Conservation (phyloP, 2,113 vertebrate genomes). For the Leptosomus discolor region DNA sequence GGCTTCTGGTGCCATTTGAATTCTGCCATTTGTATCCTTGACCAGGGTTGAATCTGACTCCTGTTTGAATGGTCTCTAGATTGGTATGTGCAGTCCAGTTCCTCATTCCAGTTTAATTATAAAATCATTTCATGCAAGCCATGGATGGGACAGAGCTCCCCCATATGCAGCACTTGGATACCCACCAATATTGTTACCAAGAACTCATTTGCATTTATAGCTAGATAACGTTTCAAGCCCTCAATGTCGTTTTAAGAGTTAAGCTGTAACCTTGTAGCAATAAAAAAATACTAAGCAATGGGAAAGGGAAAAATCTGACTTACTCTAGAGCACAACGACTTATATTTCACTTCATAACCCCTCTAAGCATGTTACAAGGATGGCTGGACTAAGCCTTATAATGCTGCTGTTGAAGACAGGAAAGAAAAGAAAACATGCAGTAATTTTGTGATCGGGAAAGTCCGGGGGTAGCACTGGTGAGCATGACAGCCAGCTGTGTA, state of each 20-base stretch:
- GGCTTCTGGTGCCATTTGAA: neutral
- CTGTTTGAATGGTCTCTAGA: neutral
- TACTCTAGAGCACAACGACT: neutral
- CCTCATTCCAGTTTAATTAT: neutral
- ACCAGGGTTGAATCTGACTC: neutral
- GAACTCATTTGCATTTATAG: neutral
- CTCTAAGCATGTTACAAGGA: neutral
- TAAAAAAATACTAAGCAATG: neutral
- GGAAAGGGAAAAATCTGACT: neutral
- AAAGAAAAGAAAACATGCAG: neutral
- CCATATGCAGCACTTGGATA: neutral
- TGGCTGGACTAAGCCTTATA: neutral
- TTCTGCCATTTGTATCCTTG: neutral
- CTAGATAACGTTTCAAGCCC: neutral
- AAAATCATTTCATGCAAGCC: neutral
- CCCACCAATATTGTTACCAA: neutral
- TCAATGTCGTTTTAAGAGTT: neutral
- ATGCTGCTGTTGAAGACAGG: neutral
- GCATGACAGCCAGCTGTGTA: neutral
- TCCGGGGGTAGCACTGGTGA: fast-evolving
- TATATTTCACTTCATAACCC: neutral
- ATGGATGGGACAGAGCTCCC: neutral
- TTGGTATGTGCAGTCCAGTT: neutral
- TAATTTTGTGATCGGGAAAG: neutral
- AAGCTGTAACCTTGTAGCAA: neutral